These are phyloP conservation scores for Leptinotarsa tumamoca DNA, from an alignment of 2,888 invertebrate species.

Conservation along the genomic window DNA sequence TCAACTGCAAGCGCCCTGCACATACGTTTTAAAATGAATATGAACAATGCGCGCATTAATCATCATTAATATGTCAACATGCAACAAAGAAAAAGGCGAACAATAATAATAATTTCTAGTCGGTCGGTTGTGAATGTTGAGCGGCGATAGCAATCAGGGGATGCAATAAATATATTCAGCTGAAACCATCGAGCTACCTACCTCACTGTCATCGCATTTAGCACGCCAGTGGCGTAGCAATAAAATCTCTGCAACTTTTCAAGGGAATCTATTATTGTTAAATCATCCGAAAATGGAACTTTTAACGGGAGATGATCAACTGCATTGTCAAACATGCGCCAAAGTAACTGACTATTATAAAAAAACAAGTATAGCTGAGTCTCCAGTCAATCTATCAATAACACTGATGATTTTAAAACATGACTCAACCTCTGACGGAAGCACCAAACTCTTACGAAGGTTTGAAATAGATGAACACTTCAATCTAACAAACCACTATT, in stretches of 20 bases:
- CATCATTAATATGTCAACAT: conserved; percentile 26
- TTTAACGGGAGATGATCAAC: too few species aligned
- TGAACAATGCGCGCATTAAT: conserved; percentile 26
- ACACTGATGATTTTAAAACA: too few species aligned
- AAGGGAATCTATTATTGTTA: background rate
- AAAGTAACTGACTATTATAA: too few species aligned
- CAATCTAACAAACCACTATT: too few species aligned
- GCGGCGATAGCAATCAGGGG: conserved; percentile 40
- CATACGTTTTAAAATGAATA: conserved; percentile 11
- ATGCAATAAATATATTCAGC: conserved; percentile 42
- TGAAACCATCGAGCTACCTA: conserved; percentile 38
- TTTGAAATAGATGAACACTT: too few species aligned
- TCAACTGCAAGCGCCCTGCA: conserved; percentile 16
- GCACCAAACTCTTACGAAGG: too few species aligned
- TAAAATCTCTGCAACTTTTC: background rate
- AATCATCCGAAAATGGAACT: too few species aligned
- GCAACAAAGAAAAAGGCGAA: conserved; percentile 39
- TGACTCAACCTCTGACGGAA: too few species aligned
- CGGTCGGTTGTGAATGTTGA: conserved; percentile 37
- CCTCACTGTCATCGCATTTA: conserved; percentile 31
- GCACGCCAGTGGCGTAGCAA: conserved; percentile 33
- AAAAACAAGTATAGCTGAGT: too few species aligned
- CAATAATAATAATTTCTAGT: conserved; percentile 37
- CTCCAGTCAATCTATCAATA: too few species aligned
- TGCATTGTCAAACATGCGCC: too few species aligned